phyloP scores from a whole-genome alignment of 1,140 invertebrate species.

The Lucilia cuprina region DNA sequence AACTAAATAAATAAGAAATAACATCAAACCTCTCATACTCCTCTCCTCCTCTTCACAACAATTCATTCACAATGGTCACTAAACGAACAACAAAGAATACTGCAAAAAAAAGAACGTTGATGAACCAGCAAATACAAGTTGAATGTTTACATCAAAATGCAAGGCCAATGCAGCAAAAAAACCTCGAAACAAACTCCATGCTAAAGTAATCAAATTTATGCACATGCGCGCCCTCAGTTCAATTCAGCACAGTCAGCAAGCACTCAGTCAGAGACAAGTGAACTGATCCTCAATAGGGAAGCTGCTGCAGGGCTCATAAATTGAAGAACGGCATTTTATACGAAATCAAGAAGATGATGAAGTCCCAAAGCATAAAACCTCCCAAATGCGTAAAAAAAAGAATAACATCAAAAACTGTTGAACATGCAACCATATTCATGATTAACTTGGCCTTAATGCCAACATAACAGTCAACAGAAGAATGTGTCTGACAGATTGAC shows the following conservation, averaged over 20 bases:
- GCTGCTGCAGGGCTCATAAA: conserved; percentile 37
- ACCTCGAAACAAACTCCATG: conserved; percentile 28
- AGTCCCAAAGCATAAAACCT: neutral
- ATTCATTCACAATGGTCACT: neutral
- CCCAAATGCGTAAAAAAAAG: conserved; percentile 19
- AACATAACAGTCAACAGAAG: conserved; percentile 13
- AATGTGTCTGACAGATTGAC: conserved; percentile 28
- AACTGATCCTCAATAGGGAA: conserved; percentile 34
- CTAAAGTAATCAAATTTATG: conserved; percentile 49
- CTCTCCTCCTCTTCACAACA: neutral
- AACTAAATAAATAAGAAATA: neutral
- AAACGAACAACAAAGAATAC: neutral
- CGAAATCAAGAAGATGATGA: neutral
- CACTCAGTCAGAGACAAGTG: neutral
- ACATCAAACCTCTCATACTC: neutral
- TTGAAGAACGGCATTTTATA: conserved; percentile 27
- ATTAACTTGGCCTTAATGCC: conserved; percentile 25
- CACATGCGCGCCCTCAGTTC: conserved; percentile 40
- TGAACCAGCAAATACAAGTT: conserved; percentile 24
- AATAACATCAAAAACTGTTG: neutral
- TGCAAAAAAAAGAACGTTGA: neutral
- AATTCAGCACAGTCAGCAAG: conserved; percentile 32
- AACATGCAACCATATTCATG: conserved; percentile 31
- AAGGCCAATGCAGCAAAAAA: conserved; percentile 1
- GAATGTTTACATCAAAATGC: conserved; percentile 19